Evolutionary conservation across 1,140 invertebrate genomes (phyloP).

Genomic region (Andrena cerasifolii): DNA sequence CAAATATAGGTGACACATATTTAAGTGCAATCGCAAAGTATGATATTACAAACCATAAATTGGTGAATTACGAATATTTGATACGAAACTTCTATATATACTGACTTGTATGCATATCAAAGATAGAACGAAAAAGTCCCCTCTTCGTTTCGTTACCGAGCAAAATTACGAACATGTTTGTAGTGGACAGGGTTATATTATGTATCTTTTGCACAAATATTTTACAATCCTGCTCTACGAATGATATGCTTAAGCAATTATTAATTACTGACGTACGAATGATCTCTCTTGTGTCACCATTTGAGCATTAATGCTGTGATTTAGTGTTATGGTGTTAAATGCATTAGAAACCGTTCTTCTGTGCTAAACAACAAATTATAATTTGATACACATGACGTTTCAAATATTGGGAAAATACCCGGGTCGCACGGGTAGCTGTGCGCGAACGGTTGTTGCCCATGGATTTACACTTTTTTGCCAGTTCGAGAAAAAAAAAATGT

Average conservation of each 20-base stretch:
- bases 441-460: conserved; percentile 23
- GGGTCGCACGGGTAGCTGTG: not conserved
- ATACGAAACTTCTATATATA: conserved; percentile 12
- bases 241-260: conserved; percentile 34
- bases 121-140: conserved; percentile 6
- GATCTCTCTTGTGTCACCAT: conserved; percentile 29
- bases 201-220: conserved; percentile 11
- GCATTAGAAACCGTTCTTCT: conserved; percentile 66
- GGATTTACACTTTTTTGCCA: conserved; percentile 47
- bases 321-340: conserved; percentile 58
- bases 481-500: conserved; percentile 24
- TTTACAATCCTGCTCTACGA: conserved; percentile 13
- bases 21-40: not conserved
- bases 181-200: conserved; percentile 1
- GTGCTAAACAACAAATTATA: conserved; percentile 33
- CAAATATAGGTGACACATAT: conserved; percentile 17
- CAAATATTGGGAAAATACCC: conserved; percentile 34
- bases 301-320: conserved; percentile 44
- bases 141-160: not conserved
- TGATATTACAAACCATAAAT: not conserved
- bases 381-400: conserved; percentile 52
- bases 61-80: not conserved
- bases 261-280: conserved; percentile 39
- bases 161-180: not conserved
- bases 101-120: conserved; percentile 32